phyloP scores from a whole-genome alignment of 2,113 vertebrate species.

The Pipa parva region DNA sequence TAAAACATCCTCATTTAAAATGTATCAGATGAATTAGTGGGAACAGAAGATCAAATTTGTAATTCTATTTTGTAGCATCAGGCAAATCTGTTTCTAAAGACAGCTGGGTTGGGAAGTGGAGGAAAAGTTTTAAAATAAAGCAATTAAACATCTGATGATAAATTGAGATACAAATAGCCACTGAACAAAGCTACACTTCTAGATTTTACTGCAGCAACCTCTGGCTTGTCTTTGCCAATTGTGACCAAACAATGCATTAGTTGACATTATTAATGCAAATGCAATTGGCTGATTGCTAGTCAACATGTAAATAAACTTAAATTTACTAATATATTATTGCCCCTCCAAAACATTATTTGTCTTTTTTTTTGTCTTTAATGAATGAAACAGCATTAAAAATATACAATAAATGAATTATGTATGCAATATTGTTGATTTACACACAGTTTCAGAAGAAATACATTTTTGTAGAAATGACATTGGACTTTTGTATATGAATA shows the following conservation, averaged over 20 bases:
- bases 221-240: not conserved
- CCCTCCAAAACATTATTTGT: too few relatives aligned
- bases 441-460: too few relatives aligned
- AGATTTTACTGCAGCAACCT: slow-evolving; percentile 10
- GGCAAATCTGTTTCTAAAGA: slow-evolving; percentile 13
- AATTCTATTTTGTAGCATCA: slow-evolving; percentile 3
- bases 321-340: too few relatives aligned
- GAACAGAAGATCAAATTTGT: slow-evolving; percentile 6
- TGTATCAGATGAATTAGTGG: slow-evolving; percentile 3
- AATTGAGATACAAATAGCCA: slow-evolving; percentile 23
- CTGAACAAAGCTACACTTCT: slow-evolving; percentile 16
- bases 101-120: slow-evolving; percentile 2
- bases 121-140: slow-evolving; percentile 11
- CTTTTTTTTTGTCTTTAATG: too few relatives aligned
- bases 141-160: slow-evolving; percentile 12
- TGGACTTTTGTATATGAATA: too few relatives aligned
- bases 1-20: slow-evolving; percentile 4
- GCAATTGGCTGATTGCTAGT: too few relatives aligned
- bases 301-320: too few relatives aligned
- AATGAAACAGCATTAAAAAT: too few relatives aligned
- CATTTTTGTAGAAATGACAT: too few relatives aligned
- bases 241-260: not conserved
- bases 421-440: too few relatives aligned
- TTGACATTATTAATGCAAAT: slow-evolving; percentile 24
- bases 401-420: too few relatives aligned